Percentiles rank a stretch among this genome's conserved stretches.
These are phyloP conservation scores for Eolophus roseicapilla DNA, from an alignment of 2,113 vertebrate species.

Conservation along the genomic window DNA sequence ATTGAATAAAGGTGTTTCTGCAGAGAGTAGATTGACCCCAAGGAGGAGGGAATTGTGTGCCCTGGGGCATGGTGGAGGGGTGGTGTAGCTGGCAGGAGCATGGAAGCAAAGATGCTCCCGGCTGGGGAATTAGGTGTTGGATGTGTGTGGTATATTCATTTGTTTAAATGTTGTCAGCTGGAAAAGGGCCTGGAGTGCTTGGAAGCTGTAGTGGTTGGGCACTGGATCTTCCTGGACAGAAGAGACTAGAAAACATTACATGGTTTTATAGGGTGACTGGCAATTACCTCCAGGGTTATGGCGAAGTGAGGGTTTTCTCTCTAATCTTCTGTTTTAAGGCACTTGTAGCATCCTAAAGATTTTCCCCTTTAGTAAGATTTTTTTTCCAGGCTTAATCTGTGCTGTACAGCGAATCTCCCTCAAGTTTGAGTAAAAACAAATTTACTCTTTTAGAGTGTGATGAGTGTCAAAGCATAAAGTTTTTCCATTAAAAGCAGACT, in stretches of 20 bases:
- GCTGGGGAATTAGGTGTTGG: neutral
- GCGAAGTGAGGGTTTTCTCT: neutral
- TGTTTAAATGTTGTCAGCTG: neutral
- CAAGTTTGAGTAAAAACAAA: slow-evolving; percentile 28
- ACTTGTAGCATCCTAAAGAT: slow-evolving; percentile 27
- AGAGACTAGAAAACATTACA: neutral
- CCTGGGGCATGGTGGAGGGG: neutral
- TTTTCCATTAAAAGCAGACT: slow-evolving; percentile 22
- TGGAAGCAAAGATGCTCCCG: neutral
- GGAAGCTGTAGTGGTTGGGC: neutral
- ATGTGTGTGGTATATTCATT: neutral
- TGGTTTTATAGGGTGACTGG: neutral
- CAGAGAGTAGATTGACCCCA: neutral
- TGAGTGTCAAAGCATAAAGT: slow-evolving; percentile 22
- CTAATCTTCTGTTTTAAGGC: slow-evolving; percentile 30
- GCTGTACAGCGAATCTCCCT: slow-evolving; percentile 32
- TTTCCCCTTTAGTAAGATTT: slow-evolving; percentile 20
- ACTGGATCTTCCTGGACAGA: neutral
- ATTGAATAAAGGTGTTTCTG: neutral
- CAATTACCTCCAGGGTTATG: neutral
- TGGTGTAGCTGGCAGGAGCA: neutral
- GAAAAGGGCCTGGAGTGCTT: neutral
- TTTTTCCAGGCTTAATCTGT: slow-evolving; percentile 12
- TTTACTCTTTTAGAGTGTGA: neutral
- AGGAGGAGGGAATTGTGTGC: neutral